Conservation (phyloP, 2,888 invertebrate genomes). For the Cantharis rufa region DNA sequence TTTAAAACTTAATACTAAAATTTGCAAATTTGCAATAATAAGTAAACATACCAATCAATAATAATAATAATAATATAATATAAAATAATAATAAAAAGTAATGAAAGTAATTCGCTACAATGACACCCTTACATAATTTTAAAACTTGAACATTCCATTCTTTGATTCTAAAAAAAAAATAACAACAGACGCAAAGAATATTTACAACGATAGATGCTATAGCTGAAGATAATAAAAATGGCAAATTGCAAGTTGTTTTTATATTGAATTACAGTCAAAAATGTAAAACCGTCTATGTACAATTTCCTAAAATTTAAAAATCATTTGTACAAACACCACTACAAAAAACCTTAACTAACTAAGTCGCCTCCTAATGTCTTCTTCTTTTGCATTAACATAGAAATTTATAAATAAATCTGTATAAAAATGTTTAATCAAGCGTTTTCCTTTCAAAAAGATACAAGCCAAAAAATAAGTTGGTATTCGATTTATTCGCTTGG, state of each 20-base stretch:
- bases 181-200: not conserved
- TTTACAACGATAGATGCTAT: not conserved
- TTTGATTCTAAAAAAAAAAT: not conserved
- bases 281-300: constrained; percentile 9
- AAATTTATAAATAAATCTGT: constrained; percentile 33
- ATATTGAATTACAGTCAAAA: not conserved
- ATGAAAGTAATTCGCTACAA: not conserved
- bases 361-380: constrained; percentile 29
- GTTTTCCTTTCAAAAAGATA: not conserved
- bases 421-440: not conserved
- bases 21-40: not conserved
- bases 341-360: constrained; percentile 19
- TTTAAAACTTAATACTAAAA: not conserved
- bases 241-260: not conserved
- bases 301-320: constrained; percentile 20
- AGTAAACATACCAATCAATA: not conserved
- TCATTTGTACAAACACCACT: constrained; percentile 33
- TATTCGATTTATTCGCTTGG: constrained; percentile 40
- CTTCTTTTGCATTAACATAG: constrained; percentile 25
- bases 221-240: not conserved
- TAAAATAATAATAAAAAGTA: not conserved
- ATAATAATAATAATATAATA: not conserved
- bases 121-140: not conserved
- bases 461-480: constrained; percentile 15
- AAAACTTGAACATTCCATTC: not conserved